phyloP scores from a whole-genome alignment of 2,113 vertebrate genomes.

The Turdus rufiventris region DNA sequence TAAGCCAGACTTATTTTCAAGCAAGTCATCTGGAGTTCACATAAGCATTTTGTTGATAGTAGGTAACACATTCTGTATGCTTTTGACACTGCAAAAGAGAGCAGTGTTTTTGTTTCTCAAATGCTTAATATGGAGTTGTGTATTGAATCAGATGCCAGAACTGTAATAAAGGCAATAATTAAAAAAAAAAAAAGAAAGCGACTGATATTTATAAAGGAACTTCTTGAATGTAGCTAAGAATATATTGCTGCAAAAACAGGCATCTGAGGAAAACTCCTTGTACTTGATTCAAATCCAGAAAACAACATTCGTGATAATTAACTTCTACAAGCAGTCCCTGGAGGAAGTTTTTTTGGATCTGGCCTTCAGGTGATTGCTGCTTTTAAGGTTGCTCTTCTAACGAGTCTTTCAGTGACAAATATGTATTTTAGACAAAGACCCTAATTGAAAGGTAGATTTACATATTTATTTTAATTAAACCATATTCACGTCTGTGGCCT shows the following conservation, averaged over 20 bases:
- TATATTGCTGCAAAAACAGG: not conserved
- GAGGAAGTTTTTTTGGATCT: not conserved
- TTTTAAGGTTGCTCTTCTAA: not conserved
- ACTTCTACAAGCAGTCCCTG: fast-evolving
- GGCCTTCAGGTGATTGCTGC: not conserved
- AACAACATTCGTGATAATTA: not conserved
- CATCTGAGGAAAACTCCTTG: not conserved
- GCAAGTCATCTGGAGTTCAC: not conserved
- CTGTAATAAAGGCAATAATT: not conserved
- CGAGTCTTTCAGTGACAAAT: not conserved
- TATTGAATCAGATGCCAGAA: not conserved
- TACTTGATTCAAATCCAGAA: not conserved
- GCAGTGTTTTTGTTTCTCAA: not conserved
- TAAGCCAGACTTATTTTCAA: not conserved
- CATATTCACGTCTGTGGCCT: fast-evolving
- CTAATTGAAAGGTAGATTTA: not conserved
- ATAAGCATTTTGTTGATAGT: not conserved
- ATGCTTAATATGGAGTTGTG: not conserved
- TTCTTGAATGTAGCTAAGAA: not conserved
- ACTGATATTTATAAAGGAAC: not conserved
- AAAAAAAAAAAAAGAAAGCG: not conserved
- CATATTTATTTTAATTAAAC: not conserved
- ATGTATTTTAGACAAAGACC: not conserved
- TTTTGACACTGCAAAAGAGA: not conserved
- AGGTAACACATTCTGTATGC: not conserved